Conservation (phyloP, 1,140 invertebrate species). For the Brachionus rubens region DNA sequence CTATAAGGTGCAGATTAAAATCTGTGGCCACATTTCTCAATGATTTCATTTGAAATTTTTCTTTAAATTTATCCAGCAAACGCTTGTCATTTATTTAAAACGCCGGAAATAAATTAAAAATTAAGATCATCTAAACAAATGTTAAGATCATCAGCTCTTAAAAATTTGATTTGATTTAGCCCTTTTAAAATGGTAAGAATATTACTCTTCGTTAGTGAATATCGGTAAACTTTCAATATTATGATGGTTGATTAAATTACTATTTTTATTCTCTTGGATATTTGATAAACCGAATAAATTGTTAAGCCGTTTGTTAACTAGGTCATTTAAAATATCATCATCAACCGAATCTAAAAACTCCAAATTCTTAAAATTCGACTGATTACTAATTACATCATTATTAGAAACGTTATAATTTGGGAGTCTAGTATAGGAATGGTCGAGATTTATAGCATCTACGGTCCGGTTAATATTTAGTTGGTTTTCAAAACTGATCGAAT, state of each 20-base stretch:
- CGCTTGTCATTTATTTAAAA: too few relatives aligned
- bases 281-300: not conserved
- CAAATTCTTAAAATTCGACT: not conserved
- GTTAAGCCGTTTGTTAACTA: conserved; percentile 1
- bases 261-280: too few relatives aligned
- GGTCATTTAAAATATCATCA: not conserved
- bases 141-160: too few relatives aligned
- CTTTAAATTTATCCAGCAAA: too few relatives aligned
- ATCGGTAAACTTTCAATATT: not conserved
- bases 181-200: too few relatives aligned
- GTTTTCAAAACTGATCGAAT: not conserved
- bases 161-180: too few relatives aligned
- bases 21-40: too few relatives aligned
- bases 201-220: not conserved
- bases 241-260: too few relatives aligned
- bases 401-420: not conserved
- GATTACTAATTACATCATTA: not conserved
- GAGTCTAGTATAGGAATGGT: conserved; percentile 16
- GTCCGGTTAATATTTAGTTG: not conserved
- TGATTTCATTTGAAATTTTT: too few relatives aligned
- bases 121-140: too few relatives aligned
- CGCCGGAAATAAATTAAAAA: too few relatives aligned
- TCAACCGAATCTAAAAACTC: not conserved
- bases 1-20: too few relatives aligned
- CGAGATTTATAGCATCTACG: not conserved